A percentile compares a stretch with the other conserved stretches of the same genome.
Conservation (phyloP, 2,888 invertebrate species). For the Acanthococcus lagerstroemiae region DNA sequence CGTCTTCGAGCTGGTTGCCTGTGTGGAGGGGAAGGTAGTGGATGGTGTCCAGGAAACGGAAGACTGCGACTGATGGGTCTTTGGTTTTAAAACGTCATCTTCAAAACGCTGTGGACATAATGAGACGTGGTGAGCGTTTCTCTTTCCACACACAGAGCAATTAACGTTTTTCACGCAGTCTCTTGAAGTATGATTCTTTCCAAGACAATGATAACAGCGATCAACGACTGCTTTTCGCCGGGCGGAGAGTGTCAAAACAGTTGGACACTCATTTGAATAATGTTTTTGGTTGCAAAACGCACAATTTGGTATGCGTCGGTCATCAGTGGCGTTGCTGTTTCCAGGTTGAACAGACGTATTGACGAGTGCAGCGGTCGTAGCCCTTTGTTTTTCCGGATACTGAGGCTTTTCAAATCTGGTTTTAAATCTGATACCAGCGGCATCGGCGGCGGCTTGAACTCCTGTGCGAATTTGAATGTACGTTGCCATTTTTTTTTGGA, state of each 20-base stretch:
- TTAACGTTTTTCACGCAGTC: background rate
- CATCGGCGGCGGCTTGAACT: background rate
- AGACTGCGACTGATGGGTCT: background rate
- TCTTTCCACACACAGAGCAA: background rate
- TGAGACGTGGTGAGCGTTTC: background rate
- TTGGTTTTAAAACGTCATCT: background rate
- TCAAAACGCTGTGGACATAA: background rate
- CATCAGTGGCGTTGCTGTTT: background rate
- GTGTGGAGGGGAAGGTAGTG: background rate
- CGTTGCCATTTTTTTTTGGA: background rate
- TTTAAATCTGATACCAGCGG: background rate
- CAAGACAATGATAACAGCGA: background rate
- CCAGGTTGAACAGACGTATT: background rate
- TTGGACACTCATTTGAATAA: background rate
- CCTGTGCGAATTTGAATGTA: background rate
- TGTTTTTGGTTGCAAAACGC: background rate
- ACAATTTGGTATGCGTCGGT: background rate
- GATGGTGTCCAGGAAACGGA: background rate
- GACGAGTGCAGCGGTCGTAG: background rate
- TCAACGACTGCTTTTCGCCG: background rate
- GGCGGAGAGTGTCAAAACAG: background rate
- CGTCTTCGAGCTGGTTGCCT: too few relatives aligned
- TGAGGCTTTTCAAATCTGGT: background rate
- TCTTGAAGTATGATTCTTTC: background rate
- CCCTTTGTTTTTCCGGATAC: background rate